A percentile compares a stretch with the other conserved stretches of the same genome.
Evolutionary conservation across 2,888 invertebrate species (phyloP).

Genomic region (Lysandra coridon): DNA sequence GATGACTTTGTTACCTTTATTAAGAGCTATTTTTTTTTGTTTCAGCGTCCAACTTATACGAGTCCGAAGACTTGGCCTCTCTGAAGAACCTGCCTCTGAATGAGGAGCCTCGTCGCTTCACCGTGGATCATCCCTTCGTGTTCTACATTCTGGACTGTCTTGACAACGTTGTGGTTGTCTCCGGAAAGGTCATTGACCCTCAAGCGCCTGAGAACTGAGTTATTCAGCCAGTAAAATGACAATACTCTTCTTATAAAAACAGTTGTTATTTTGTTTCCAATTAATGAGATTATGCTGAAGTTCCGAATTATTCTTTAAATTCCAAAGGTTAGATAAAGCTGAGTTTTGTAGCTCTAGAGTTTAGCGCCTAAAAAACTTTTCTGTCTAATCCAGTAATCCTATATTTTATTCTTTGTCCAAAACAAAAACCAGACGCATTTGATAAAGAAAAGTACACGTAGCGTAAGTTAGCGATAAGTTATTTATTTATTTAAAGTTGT

Average conservation of each 20-base stretch:
- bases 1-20: no score
- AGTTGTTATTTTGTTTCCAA: neutral
- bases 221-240: neutral
- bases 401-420: constrained; percentile 39
- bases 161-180: constrained; percentile 80
- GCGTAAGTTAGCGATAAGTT: constrained; percentile 52
- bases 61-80: constrained; percentile 41
- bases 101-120: constrained; percentile 60
- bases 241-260: no score
- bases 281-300: no score
- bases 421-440: constrained; percentile 75
- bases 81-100: constrained; percentile 61
- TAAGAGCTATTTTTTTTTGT: constrained; percentile 43
- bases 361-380: neutral
- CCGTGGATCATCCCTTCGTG: constrained; percentile 82
- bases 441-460: constrained; percentile 78
- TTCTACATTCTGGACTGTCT: constrained; percentile 82
- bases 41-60: constrained; percentile 32
- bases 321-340: neutral
- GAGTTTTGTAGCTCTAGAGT: neutral
- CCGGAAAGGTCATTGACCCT: constrained; percentile 81
- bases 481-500: constrained; percentile 61
- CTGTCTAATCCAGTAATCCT: neutral
- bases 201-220: constrained; percentile 48
- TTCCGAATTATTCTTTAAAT: neutral